These are phyloP conservation scores for Lutraria rhynchaena DNA, from an alignment of 1,140 invertebrate species.

Conservation along the genomic window DNA sequence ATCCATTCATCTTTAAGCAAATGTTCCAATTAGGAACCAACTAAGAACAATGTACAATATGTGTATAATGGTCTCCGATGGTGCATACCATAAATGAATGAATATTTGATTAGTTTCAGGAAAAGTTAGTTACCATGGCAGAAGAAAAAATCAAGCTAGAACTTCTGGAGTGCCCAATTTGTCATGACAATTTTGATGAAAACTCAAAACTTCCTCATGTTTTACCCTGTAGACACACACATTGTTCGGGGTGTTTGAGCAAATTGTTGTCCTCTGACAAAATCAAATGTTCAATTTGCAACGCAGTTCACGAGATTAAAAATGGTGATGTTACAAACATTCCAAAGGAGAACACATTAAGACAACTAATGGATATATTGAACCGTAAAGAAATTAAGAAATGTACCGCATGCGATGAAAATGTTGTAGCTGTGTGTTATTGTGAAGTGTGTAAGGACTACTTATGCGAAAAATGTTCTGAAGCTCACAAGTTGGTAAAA, in stretches of 20 bases:
- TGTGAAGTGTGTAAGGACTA: background rate
- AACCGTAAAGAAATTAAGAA: background rate
- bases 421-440: background rate
- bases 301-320: background rate
- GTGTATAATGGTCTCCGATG: too few species aligned
- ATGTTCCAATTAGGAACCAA: too few species aligned
- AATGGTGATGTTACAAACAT: background rate
- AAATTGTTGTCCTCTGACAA: background rate
- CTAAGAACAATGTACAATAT: too few species aligned
- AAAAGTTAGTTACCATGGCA: too few species aligned
- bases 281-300: background rate
- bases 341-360: background rate
- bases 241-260: background rate
- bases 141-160: background rate
- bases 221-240: background rate
- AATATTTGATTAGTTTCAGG: too few species aligned
- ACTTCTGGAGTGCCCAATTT: background rate
- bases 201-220: background rate
- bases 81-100: too few species aligned
- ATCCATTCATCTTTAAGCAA: too few species aligned
- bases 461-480: background rate
- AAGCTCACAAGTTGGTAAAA: background rate
- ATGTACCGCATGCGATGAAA: constrained; percentile 5
- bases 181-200: background rate
- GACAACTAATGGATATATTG: background rate